A percentile compares a stretch with the other conserved stretches of the same genome.
These are phyloP conservation scores for Sebastes matsubarae DNA, from an alignment of 2,797 vertebrate genomes.

Conservation along the genomic window DNA sequence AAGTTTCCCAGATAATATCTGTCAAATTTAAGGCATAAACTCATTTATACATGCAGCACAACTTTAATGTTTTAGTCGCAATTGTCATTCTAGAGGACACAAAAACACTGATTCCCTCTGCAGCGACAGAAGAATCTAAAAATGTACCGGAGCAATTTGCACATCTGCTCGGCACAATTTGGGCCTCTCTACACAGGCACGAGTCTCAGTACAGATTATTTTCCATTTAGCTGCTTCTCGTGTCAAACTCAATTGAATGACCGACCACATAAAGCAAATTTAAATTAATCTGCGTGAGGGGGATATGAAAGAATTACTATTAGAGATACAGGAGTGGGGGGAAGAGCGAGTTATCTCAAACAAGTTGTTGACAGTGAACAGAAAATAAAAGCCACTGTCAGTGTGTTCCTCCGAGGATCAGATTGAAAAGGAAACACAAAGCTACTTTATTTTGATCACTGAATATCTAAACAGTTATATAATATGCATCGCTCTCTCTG, in stretches of 20 bases:
- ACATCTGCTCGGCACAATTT: conserved; percentile 45
- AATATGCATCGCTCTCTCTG: neutral
- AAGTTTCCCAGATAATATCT: neutral
- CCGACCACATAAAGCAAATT: conserved; percentile 45
- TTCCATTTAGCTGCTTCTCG: conserved; percentile 32
- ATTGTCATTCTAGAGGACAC: conserved; percentile 17
- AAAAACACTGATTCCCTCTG: neutral
- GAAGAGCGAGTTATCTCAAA: neutral
- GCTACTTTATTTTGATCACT: conserved; percentile 7
- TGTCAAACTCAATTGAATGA: conserved; percentile 41
- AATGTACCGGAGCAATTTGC: conserved; percentile 41
- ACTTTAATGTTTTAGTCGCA: conserved; percentile 14
- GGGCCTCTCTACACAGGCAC: neutral
- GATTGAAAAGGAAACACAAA: neutral
- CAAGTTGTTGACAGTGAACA: conserved; percentile 25
- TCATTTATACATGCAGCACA: neutral
- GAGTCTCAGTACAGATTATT: conserved; percentile 12
- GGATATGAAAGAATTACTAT: conserved; percentile 20
- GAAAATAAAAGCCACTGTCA: conserved; percentile 14
- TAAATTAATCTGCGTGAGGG: conserved; percentile 25
- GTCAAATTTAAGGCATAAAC: neutral
- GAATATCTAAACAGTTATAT: neutral
- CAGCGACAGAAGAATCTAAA: neutral
- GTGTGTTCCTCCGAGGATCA: neutral
- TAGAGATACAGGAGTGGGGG: neutral